Percentiles rank a stretch among this genome's conserved stretches.
Evolutionary conservation across 2,113 vertebrate genomes (phyloP).

Genomic region (Myrmecophaga tridactyla): DNA sequence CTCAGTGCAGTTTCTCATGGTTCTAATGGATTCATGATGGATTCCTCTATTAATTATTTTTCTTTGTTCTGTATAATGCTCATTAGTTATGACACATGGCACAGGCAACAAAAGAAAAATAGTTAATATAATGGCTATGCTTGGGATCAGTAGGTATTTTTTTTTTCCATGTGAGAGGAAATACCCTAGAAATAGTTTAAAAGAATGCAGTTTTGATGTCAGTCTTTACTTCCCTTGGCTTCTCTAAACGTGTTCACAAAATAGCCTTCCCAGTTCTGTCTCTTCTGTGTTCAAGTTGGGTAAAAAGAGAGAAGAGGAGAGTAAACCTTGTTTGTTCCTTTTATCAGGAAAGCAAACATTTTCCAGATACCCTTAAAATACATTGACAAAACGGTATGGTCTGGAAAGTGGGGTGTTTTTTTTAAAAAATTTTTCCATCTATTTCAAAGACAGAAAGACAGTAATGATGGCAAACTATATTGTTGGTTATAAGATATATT

Average conservation of each 20-base stretch:
- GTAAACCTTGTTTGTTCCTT: not conserved
- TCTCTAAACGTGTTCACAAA: not conserved
- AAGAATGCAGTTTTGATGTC: not conserved
- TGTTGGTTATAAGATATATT: not conserved
- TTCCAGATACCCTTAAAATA: not conserved
- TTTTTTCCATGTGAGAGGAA: not conserved
- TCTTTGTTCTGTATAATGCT: not conserved
- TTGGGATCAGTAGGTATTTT: not conserved
- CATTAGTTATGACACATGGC: not conserved
- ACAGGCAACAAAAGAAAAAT: not conserved
- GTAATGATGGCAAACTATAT: not conserved
- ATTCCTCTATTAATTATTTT: not conserved
- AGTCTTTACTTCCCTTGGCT: not conserved
- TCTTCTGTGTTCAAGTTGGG: not conserved
- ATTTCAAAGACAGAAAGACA: not conserved
- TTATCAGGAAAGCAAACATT: not conserved
- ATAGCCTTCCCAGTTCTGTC: not conserved
- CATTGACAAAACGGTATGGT: not conserved
- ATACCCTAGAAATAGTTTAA: not conserved
- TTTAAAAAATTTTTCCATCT: not conserved
- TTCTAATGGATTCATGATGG: not conserved
- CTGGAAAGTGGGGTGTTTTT: not conserved
- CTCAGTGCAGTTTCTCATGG: rapidly evolving
- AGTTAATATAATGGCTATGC: not conserved
- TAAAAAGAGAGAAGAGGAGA: not conserved